Evolutionary conservation across 1,140 invertebrate genomes (phyloP).

Genomic region (Leptonema lineaticorne): DNA sequence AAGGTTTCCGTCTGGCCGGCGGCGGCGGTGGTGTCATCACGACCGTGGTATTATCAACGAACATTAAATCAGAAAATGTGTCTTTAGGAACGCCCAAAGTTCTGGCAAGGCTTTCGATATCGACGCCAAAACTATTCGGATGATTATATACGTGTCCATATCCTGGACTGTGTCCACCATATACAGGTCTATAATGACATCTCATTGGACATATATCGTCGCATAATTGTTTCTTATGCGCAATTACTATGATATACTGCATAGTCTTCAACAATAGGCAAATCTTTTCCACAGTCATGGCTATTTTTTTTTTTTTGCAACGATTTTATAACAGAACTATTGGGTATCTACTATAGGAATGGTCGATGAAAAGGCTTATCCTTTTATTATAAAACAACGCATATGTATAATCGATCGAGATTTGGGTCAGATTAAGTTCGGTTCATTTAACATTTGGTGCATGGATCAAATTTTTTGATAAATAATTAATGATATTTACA

Average conservation of each 20-base stretch:
- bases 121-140: conserved; percentile 17
- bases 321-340: too few species aligned
- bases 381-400: too few species aligned
- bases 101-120: conserved; percentile 36
- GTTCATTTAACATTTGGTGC: neutral
- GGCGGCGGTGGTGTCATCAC: neutral
- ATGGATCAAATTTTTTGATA: neutral
- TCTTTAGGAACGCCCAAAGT: conserved; percentile 34
- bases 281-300: conserved; percentile 38
- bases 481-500: neutral
- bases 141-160: conserved; percentile 8
- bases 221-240: conserved; percentile 36
- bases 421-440: neutral
- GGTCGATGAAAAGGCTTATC: too few species aligned
- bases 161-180: conserved; percentile 15
- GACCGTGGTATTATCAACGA: neutral
- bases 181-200: conserved; percentile 21
- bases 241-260: conserved; percentile 38
- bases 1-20: neutral
- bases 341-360: too few species aligned
- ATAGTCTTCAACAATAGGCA: conserved; percentile 37
- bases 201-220: conserved; percentile 37
- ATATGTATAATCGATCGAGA: too few species aligned
- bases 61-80: conserved; percentile 30
- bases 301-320: too few species aligned